phyloP scores from a whole-genome alignment of 1,140 invertebrate genomes.

The Pteromalus puparum region DNA sequence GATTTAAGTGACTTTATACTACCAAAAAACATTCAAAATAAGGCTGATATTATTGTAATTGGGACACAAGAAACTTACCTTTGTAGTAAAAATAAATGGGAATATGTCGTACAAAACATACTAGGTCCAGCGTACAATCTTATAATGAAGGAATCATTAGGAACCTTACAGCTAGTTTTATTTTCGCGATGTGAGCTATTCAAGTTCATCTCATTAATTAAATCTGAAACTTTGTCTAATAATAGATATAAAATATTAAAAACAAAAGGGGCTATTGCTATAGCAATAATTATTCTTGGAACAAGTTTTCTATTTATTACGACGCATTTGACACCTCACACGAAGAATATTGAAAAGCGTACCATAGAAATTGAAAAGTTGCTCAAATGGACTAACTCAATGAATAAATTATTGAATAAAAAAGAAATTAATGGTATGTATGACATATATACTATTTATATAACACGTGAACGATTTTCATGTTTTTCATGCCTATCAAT shows the following conservation, averaged over 20 bases:
- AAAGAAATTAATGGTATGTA: constrained; percentile 84
- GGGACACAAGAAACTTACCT: constrained; percentile 94
- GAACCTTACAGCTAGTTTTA: constrained; percentile 90
- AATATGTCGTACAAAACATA: constrained; percentile 92
- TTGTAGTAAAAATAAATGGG: constrained; percentile 89
- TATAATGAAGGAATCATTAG: constrained; percentile 74
- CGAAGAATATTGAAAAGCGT: constrained; percentile 90
- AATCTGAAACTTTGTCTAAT: constrained; percentile 91
- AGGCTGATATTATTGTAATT: constrained; percentile 93
- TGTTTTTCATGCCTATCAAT: too few species aligned
- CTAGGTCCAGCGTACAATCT: constrained; percentile 93
- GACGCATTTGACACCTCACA: constrained; percentile 93
- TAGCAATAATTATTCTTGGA: constrained; percentile 93
- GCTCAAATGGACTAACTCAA: constrained; percentile 67
- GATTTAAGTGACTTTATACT: constrained; percentile 93
- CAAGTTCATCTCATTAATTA: constrained; percentile 94
- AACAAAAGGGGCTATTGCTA: constrained; percentile 94
- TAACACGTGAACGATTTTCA: too few species aligned
- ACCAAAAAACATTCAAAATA: constrained; percentile 86
- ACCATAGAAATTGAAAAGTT: constrained; percentile 91
- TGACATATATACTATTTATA: constrained; percentile 28
- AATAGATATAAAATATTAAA: constrained; percentile 90
- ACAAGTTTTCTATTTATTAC: constrained; percentile 96
- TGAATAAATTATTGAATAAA: neutral
- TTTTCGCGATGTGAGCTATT: constrained; percentile 93